These are phyloP conservation scores for Saccostrea echinata DNA, from an alignment of 1,140 invertebrate genomes.

Conservation along the genomic window DNA sequence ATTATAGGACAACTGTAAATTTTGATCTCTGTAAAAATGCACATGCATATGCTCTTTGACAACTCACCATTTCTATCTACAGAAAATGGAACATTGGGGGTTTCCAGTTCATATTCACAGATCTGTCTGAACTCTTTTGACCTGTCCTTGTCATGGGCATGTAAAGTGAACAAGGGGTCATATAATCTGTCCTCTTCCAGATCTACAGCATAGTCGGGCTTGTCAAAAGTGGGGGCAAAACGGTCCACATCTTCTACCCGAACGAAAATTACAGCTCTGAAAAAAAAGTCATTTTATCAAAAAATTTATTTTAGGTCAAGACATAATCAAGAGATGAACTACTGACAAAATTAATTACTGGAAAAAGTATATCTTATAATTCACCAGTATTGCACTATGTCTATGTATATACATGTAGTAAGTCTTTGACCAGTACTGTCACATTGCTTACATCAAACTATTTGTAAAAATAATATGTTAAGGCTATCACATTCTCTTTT, in stretches of 20 bases:
- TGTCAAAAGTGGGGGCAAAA: slow-evolving; percentile 84
- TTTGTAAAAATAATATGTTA: too few relatives aligned
- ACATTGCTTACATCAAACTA: too few relatives aligned
- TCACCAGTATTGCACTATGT: too few relatives aligned
- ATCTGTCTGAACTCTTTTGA: slow-evolving; percentile 95
- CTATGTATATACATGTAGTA: too few relatives aligned
- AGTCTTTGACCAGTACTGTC: too few relatives aligned
- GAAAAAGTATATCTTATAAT: too few relatives aligned
- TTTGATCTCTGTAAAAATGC: too few relatives aligned
- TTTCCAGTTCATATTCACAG: slow-evolving; percentile 97
- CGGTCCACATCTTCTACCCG: slow-evolving; percentile 98
- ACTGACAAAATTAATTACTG: too few relatives aligned
- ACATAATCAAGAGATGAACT: too few relatives aligned
- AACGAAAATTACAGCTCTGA: slow-evolving; percentile 94
- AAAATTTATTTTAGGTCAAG: not conserved
- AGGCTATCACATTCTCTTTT: too few relatives aligned
- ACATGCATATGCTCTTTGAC: not conserved
- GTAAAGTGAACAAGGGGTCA: slow-evolving; percentile 92
- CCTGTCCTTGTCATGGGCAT: slow-evolving; percentile 94
- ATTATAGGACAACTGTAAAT: too few relatives aligned
- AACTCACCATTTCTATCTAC: slow-evolving; percentile 93
- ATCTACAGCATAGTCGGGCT: slow-evolving; percentile 84
- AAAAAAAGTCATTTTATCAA: slow-evolving; percentile 67
- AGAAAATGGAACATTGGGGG: slow-evolving; percentile 88
- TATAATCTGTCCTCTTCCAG: slow-evolving; percentile 95